phyloP scores from a whole-genome alignment of 1,140 invertebrate species.

The Temnothorax nylanderi region DNA sequence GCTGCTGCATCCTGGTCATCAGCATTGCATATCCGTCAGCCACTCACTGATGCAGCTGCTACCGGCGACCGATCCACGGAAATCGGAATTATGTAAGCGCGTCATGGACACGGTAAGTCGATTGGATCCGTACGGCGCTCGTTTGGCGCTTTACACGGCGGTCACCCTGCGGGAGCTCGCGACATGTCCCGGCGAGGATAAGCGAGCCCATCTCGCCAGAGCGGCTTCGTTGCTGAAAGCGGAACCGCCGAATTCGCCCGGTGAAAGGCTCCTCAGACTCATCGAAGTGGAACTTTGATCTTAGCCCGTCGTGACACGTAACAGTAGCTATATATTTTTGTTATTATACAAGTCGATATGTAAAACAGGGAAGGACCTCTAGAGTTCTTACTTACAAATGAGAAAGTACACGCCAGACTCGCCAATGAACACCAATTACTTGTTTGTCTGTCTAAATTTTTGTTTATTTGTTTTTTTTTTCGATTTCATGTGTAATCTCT shows the following conservation, averaged over 20 bases:
- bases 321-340: background rate
- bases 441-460: background rate
- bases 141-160: slow-evolving; percentile 90
- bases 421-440: background rate
- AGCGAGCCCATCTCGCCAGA: slow-evolving; percentile 79
- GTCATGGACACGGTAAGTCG: slow-evolving; percentile 88
- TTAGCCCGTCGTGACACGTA: background rate
- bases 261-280: slow-evolving; percentile 83
- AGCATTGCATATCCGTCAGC: slow-evolving; percentile 91
- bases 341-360: background rate
- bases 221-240: slow-evolving; percentile 84
- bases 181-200: slow-evolving; percentile 86
- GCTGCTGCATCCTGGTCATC: slow-evolving; percentile 93
- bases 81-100: slow-evolving; percentile 89
- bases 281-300: slow-evolving; percentile 75
- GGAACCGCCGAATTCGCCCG: slow-evolving; percentile 86
- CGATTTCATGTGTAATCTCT: slow-evolving; percentile 8
- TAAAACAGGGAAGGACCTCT: background rate
- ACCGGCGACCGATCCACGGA: slow-evolving; percentile 86
- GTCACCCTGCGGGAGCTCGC: slow-evolving; percentile 90
- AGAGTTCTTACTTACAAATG: slow-evolving; percentile 22
- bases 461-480: background rate
- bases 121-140: slow-evolving; percentile 90
- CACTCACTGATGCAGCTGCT: slow-evolving; percentile 92
- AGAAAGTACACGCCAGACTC: background rate